Evolutionary conservation across 2,113 vertebrate genomes (phyloP).

Genomic region (Hippolais icterina): DNA sequence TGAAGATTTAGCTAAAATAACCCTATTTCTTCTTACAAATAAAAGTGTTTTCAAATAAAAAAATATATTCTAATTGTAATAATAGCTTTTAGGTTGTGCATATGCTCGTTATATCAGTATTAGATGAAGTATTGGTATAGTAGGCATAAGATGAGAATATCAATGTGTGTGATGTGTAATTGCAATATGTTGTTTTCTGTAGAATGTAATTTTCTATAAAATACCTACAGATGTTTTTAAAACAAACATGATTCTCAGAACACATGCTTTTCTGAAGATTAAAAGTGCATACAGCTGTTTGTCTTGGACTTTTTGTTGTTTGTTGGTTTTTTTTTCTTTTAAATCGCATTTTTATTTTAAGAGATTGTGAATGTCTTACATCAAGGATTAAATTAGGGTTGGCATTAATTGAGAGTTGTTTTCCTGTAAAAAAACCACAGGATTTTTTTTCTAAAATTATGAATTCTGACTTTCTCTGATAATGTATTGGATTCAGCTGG

Average conservation of each 20-base stretch:
- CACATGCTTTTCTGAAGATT: conserved; percentile 17
- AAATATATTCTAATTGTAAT: background rate
- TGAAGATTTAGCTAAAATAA: background rate
- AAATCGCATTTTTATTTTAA: background rate
- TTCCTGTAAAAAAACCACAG: background rate
- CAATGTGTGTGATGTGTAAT: background rate
- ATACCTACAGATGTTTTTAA: conserved; percentile 51
- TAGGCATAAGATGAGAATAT: background rate
- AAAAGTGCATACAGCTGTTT: conserved; percentile 22
- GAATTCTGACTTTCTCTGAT: background rate
- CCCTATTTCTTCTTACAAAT: background rate
- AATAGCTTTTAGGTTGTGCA: background rate
- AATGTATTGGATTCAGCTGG: background rate
- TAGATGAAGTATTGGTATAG: background rate
- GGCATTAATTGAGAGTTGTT: background rate
- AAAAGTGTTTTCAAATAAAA: background rate
- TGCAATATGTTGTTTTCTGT: background rate
- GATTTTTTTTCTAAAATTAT: background rate
- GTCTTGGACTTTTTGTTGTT: background rate
- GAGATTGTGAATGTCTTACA: background rate
- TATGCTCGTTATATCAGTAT: background rate
- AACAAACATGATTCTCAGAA: background rate
- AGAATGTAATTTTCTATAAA: conserved; percentile 22
- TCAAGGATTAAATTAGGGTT: background rate
- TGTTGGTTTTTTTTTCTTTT: background rate